Evolutionary conservation across 1,140 invertebrate species (phyloP).

Genomic region (Meteorus sp.): DNA sequence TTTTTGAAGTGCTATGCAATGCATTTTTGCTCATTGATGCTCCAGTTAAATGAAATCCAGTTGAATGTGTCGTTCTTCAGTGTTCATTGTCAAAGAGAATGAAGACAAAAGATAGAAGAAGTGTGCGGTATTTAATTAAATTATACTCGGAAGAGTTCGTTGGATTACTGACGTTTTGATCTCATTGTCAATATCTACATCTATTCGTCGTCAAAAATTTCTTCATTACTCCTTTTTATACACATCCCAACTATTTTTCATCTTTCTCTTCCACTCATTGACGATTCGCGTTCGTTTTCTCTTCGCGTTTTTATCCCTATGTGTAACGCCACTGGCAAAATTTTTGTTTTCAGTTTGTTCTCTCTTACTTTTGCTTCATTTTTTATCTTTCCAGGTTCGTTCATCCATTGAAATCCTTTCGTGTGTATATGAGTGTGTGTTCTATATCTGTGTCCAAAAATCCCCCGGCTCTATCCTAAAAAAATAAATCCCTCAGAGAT

Average conservation of each 20-base stretch:
- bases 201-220: too few species aligned
- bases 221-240: too few species aligned
- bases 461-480: not conserved
- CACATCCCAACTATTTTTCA: too few species aligned
- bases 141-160: conserved; percentile 5
- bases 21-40: too few species aligned
- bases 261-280: too few species aligned
- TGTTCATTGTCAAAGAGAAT: conserved; percentile 9
- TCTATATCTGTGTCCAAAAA: not conserved
- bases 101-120: not conserved
- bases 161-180: conserved; percentile 1
- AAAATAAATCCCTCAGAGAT: not conserved
- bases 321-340: not conserved
- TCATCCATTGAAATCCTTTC: too few species aligned
- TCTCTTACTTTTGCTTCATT: too few species aligned
- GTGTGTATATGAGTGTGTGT: too few species aligned
- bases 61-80: not conserved
- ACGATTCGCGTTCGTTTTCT: not conserved
- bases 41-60: conserved; percentile 2
- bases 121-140: conserved; percentile 7
- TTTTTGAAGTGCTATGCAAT: not conserved
- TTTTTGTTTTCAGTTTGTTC: not conserved
- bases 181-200: too few species aligned
- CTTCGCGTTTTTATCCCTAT: too few species aligned
- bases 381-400: too few species aligned